Percentiles rank a stretch among this genome's conserved stretches.
These are phyloP conservation scores for Nilaparvata lugens DNA, from an alignment of 1,140 invertebrate genomes.

Conservation along the genomic window DNA sequence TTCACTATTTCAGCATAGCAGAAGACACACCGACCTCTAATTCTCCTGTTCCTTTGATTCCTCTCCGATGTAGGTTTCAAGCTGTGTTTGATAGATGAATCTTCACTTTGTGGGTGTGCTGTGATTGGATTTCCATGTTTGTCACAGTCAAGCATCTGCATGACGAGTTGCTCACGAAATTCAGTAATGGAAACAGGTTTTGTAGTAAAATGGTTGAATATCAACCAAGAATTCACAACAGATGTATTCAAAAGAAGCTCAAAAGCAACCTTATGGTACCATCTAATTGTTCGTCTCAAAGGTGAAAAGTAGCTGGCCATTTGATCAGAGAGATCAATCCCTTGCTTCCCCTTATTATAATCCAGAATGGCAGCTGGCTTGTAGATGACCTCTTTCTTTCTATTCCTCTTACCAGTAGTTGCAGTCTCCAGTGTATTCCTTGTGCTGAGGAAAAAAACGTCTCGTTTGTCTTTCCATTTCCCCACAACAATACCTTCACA, in stretches of 20 bases:
- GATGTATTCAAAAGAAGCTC: constrained; percentile 31
- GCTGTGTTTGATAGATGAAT: not conserved
- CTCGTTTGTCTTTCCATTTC: constrained; percentile 35
- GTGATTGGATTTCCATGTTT: not conserved
- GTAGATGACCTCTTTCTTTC: constrained; percentile 14
- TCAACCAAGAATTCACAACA: constrained; percentile 13
- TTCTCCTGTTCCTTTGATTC: not conserved
- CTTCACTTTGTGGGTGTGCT: not conserved
- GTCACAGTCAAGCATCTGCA: not conserved
- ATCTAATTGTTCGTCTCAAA: constrained; percentile 34
- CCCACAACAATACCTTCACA: constrained; percentile 17
- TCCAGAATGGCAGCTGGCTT: constrained; percentile 32
- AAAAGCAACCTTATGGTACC: constrained; percentile 36
- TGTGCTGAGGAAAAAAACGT: constrained; percentile 31
- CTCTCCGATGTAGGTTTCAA: not conserved
- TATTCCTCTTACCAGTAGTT: constrained; percentile 15
- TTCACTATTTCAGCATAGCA: not conserved
- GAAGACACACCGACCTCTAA: not conserved
- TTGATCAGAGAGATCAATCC: constrained; percentile 36
- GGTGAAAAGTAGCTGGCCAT: constrained; percentile 34
- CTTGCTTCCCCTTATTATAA: constrained; percentile 34
- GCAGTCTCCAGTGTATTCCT: constrained; percentile 17
- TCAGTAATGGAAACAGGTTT: constrained; percentile 1
- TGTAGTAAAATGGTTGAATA: constrained; percentile 9
- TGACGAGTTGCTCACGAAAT: constrained; percentile 7